A percentile compares a stretch with the other conserved stretches of the same genome.
phyloP scores from a whole-genome alignment of 2,888 invertebrate species.

The Pyrrhia umbra region DNA sequence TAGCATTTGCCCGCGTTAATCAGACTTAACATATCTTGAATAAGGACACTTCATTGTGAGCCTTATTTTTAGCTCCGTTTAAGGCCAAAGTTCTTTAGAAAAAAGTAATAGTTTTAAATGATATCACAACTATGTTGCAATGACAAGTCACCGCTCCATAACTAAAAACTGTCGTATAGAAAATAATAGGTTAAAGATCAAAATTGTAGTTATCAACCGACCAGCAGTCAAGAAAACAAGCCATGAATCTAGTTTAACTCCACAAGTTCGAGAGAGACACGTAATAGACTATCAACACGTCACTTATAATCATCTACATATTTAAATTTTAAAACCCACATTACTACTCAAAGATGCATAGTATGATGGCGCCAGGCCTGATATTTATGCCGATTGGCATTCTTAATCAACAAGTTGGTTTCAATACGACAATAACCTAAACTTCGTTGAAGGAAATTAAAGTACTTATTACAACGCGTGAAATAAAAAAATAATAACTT shows the following conservation, averaged over 20 bases:
- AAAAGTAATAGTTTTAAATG: background rate
- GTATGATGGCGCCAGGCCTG: slow-evolving; percentile 47
- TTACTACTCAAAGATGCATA: slow-evolving; percentile 34
- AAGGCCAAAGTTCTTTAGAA: background rate
- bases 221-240: slow-evolving; percentile 12
- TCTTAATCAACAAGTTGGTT: slow-evolving; percentile 41
- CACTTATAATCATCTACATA: slow-evolving; percentile 44
- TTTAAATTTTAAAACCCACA: slow-evolving; percentile 53
- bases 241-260: slow-evolving; percentile 32
- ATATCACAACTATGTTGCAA: background rate
- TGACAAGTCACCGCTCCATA: slow-evolving; percentile 9
- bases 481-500: too few species aligned
- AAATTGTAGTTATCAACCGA: slow-evolving; percentile 12
- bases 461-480: slow-evolving; percentile 2
- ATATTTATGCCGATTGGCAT: slow-evolving; percentile 48
- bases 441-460: slow-evolving; percentile 12
- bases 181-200: slow-evolving; percentile 27
- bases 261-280: slow-evolving; percentile 22
- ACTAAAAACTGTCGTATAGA: background rate
- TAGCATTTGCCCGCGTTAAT: slow-evolving; percentile 13
- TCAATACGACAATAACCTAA: slow-evolving; percentile 14
- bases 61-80: slow-evolving; percentile 2
- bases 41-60: slow-evolving; percentile 3
- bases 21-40: slow-evolving; percentile 8
- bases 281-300: slow-evolving; percentile 49